These are phyloP conservation scores for Danio aesculapii DNA, from an alignment of 2,797 vertebrate genomes.

Conservation along the genomic window DNA sequence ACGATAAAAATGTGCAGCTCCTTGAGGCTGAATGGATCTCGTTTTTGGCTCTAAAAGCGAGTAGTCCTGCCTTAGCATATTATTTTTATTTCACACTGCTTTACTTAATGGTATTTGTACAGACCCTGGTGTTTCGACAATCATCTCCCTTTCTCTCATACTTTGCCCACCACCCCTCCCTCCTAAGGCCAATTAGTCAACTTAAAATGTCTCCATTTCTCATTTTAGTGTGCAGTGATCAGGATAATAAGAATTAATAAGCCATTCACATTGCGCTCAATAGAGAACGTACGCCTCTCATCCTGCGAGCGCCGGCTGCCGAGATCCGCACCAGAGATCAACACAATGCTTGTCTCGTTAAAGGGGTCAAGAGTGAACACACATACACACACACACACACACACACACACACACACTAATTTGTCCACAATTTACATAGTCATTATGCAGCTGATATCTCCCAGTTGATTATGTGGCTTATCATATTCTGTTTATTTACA, in stretches of 20 bases:
- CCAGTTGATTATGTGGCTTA: constrained; percentile 12
- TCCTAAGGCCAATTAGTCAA: constrained; percentile 86
- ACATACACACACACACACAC: constrained; percentile 69
- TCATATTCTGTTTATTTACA: neutral
- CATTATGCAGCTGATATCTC: constrained; percentile 21
- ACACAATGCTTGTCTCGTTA: constrained; percentile 76
- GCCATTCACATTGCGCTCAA: constrained; percentile 80
- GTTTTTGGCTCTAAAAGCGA: neutral
- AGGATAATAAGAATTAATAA: constrained; percentile 92
- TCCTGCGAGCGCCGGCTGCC: constrained; percentile 10
- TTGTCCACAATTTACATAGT: constrained; percentile 41
- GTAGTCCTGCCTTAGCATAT: constrained; percentile 6
- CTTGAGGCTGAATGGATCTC: neutral
- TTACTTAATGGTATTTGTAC: constrained; percentile 45
- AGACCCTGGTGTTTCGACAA: constrained; percentile 23
- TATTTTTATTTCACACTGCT: constrained; percentile 26
- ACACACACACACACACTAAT: constrained; percentile 71
- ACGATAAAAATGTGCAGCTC: neutral
- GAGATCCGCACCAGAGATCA: constrained; percentile 71
- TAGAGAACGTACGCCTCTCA: constrained; percentile 63
- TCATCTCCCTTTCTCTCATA: constrained; percentile 51
- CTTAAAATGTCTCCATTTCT: constrained; percentile 89
- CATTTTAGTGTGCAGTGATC: constrained; percentile 86
- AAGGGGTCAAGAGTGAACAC: constrained; percentile 72
- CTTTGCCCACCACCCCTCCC: constrained; percentile 62